A percentile compares a stretch with the other conserved stretches of the same genome.
Conservation (phyloP, 2,888 invertebrate species). For the Adelognathus sp. region DNA sequence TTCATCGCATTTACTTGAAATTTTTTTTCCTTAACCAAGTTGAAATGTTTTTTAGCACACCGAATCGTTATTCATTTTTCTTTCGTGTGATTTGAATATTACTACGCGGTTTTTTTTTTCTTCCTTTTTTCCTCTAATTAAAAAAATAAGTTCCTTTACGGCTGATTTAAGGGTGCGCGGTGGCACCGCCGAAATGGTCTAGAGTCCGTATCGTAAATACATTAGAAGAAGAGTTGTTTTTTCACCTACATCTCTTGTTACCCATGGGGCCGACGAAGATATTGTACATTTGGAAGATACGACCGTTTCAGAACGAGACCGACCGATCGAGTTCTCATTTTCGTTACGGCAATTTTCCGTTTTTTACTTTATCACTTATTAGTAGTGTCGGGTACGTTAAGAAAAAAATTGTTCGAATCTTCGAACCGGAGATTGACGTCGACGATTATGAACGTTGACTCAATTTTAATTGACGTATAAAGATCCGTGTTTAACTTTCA, state of each 20-base stretch:
- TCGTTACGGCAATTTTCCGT: constrained; percentile 36
- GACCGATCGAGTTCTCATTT: constrained; percentile 28
- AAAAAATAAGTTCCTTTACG: constrained; percentile 54
- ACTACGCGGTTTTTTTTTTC: constrained; percentile 28
- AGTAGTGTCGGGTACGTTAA: constrained; percentile 2
- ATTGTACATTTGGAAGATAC: constrained; percentile 60
- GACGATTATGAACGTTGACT: constrained; percentile 13
- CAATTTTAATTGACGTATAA: constrained; percentile 56
- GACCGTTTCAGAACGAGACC: constrained; percentile 44
- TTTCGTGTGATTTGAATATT: constrained; percentile 18
- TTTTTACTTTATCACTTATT: constrained; percentile 9
- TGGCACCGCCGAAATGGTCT: constrained; percentile 23
- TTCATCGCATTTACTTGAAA: not conserved
- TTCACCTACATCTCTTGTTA: constrained; percentile 28
- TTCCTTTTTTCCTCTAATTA: constrained; percentile 39
- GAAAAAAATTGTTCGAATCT: constrained; percentile 5
- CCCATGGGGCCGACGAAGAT: constrained; percentile 49
- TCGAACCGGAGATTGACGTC: constrained; percentile 18
- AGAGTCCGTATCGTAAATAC: constrained; percentile 19
- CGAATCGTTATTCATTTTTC: constrained; percentile 5
- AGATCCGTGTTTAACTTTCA: constrained; percentile 55
- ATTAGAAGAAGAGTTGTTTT: constrained; percentile 16
- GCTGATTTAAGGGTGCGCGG: constrained; percentile 14
- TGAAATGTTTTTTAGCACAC: not conserved
- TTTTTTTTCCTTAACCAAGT: not conserved